phyloP scores from a whole-genome alignment of 2,113 vertebrate species.

The Motacilla alba region DNA sequence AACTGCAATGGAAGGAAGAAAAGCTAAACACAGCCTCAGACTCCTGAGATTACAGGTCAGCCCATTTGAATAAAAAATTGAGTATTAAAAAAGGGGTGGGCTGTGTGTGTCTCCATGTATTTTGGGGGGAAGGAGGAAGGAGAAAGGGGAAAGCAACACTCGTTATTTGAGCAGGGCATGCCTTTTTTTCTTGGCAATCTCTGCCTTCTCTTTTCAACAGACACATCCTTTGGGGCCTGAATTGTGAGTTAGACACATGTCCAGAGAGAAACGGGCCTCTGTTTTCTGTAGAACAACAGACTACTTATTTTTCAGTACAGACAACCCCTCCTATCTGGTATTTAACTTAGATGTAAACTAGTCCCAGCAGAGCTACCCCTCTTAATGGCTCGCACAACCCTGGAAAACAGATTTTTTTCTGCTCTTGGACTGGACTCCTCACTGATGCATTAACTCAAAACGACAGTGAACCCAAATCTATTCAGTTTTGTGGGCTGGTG shows the following conservation, averaged over 20 bases:
- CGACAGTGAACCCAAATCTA: slow-evolving; percentile 15
- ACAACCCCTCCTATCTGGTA: slow-evolving; percentile 62
- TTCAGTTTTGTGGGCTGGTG: slow-evolving; percentile 1
- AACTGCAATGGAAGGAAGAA: neutral
- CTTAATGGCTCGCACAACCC: slow-evolving; percentile 60
- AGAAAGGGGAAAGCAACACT: neutral
- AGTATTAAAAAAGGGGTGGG: neutral
- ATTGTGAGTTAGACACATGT: slow-evolving; percentile 58
- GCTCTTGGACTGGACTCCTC: slow-evolving; percentile 33
- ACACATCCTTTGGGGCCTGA: slow-evolving; percentile 44
- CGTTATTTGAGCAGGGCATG: slow-evolving; percentile 63
- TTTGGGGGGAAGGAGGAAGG: neutral
- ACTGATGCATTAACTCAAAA: slow-evolving; percentile 43
- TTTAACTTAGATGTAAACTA: slow-evolving; percentile 61
- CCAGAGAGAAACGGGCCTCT: slow-evolving; percentile 65
- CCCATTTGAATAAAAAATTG: slow-evolving; percentile 29
- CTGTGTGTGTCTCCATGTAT: neutral
- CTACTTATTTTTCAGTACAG: slow-evolving; percentile 57
- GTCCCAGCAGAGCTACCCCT: slow-evolving; percentile 61
- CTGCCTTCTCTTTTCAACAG: slow-evolving; percentile 64
- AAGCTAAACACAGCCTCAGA: neutral
- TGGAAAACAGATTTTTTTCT: slow-evolving; percentile 21
- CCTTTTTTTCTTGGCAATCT: slow-evolving; percentile 65
- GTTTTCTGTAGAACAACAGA: slow-evolving; percentile 69
- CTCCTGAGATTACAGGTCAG: neutral